phyloP scores from a whole-genome alignment of 2,888 invertebrate genomes.

The Mylabris sibirica region DNA sequence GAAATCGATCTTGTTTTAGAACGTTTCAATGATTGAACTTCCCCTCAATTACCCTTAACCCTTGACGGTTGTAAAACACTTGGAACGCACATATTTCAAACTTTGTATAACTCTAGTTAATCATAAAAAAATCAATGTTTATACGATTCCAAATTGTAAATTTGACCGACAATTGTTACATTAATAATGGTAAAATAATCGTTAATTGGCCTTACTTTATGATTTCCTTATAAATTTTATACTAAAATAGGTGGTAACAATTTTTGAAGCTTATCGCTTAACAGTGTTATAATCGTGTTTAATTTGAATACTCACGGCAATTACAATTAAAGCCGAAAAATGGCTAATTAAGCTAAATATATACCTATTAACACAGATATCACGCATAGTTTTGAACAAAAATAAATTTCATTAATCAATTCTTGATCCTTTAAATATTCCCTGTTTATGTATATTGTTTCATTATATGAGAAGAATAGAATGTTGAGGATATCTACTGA shows the following conservation, averaged over 20 bases:
- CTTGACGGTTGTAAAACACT: constrained; percentile 10
- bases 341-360: constrained; percentile 10
- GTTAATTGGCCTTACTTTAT: not conserved
- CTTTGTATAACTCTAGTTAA: constrained; percentile 5
- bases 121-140: constrained; percentile 3
- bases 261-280: constrained; percentile 1
- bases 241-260: not conserved
- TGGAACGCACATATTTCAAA: constrained; percentile 18
- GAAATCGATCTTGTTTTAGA: not conserved
- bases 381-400: not conserved
- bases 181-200: not conserved
- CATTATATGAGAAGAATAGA: not conserved
- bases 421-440: not conserved
- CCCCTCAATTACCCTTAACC: constrained; percentile 3
- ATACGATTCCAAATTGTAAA: not conserved
- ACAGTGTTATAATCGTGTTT: not conserved
- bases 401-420: constrained; percentile 4
- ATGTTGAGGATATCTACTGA: not conserved
- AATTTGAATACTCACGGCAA: not conserved
- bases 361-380: not conserved
- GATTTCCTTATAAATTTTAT: not conserved
- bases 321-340: not conserved
- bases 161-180: not conserved
- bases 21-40: not conserved
- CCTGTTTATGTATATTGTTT: not conserved